These are phyloP conservation scores for Sebastes kiyomatsui DNA, from an alignment of 2,797 vertebrate genomes.

Conservation along the genomic window DNA sequence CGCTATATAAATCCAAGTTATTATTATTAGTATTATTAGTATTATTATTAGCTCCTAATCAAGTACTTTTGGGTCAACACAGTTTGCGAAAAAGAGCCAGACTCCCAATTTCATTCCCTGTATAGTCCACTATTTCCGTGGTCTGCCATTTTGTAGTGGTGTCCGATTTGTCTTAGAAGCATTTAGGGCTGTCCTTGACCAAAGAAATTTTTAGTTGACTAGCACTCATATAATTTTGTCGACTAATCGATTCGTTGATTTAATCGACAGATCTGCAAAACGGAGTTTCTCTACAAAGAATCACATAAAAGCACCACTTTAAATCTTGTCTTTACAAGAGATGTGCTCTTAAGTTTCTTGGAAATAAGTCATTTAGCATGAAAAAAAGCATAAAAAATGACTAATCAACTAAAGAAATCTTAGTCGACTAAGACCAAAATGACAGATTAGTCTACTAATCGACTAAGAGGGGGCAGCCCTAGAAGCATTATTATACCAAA, in stretches of 20 bases:
- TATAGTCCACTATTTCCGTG: background rate
- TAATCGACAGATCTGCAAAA: background rate
- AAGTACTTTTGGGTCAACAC: slow-evolving; percentile 37
- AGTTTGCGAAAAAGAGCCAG: slow-evolving; percentile 2
- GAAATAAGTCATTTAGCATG: background rate
- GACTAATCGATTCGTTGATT: background rate
- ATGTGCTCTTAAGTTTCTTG: background rate
- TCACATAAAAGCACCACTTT: background rate
- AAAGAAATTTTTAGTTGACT: too few relatives aligned
- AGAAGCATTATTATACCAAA: background rate
- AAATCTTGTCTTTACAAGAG: background rate
- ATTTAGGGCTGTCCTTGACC: background rate
- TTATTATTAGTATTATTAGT: too few relatives aligned
- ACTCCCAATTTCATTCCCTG: background rate
- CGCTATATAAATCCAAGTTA: too few relatives aligned
- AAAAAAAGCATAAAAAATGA: background rate
- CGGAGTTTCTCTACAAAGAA: background rate
- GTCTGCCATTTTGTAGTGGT: slow-evolving; percentile 51
- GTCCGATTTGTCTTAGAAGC: background rate
- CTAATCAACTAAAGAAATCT: background rate
- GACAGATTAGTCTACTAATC: background rate
- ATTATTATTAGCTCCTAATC: slow-evolving; percentile 18
- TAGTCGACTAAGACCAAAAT: background rate
- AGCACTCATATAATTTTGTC: background rate
- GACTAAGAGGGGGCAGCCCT: background rate